phyloP scores from a whole-genome alignment of 2,888 invertebrate genomes.

The Andrena trimmerana region DNA sequence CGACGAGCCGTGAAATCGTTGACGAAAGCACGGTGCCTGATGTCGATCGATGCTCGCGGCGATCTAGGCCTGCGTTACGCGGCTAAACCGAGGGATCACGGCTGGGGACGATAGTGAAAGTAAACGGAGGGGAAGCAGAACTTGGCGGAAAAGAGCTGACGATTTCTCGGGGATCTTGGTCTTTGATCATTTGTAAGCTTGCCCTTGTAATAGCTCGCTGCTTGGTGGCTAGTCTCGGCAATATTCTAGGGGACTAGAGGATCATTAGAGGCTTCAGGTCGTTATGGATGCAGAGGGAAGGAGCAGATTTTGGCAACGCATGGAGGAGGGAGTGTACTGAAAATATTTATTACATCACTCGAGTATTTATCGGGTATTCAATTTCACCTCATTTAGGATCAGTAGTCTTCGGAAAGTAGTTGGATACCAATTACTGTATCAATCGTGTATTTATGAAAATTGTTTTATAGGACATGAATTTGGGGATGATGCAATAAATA shows the following conservation, averaged over 20 bases:
- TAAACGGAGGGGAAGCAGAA: constrained; percentile 19
- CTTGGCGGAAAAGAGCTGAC: neutral
- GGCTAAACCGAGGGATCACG: constrained; percentile 13
- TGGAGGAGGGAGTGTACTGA: no score
- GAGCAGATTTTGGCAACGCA: no score
- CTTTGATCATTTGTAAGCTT: neutral
- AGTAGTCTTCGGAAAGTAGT: no score
- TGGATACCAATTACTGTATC: no score
- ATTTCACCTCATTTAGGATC: no score
- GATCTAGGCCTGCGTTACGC: constrained; percentile 18
- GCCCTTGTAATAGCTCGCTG: neutral
- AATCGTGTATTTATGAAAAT: no score
- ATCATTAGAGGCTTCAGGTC: neutral
- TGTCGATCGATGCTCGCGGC: constrained; percentile 45
- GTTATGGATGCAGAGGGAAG: neutral
- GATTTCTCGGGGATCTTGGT: neutral
- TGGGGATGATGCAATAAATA: no score
- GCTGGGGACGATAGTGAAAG: constrained; percentile 40
- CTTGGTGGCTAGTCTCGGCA: no score
- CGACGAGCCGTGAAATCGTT: constrained; percentile 76
- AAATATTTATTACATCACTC: no score
- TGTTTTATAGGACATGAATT: no score
- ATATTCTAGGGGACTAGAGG: no score
- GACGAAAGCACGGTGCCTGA: constrained; percentile 69
- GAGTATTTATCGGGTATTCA: no score